A percentile compares a stretch with the other conserved stretches of the same genome.
Evolutionary conservation across 2,113 vertebrate genomes (phyloP).

Genomic region (Epinephelus lanceolatus): DNA sequence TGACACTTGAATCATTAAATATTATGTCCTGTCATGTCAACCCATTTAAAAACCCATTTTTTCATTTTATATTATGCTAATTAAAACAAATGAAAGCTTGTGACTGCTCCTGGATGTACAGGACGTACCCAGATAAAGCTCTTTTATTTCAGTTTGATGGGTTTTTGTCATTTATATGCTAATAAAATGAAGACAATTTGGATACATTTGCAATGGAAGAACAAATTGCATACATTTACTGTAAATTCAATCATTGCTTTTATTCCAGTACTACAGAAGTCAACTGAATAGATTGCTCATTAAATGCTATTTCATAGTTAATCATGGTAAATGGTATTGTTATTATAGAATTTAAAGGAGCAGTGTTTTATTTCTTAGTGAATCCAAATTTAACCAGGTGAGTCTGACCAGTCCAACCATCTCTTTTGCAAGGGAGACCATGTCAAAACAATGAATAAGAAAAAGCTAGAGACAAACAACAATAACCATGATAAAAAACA

Average conservation of each 20-base stretch:
- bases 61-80: not conserved
- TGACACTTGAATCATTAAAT: not conserved
- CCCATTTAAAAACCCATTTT: not conserved
- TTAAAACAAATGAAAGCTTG: not conserved
- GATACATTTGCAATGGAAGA: not conserved
- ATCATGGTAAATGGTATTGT: not conserved
- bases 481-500: no score
- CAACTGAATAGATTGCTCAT: not conserved
- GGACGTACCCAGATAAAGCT: not conserved
- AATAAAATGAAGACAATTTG: not conserved
- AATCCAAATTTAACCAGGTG: no score
- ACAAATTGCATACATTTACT: not conserved
- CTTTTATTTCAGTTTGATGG: not conserved
- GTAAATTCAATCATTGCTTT: not conserved
- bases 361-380: no score
- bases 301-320: not conserved
- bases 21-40: not conserved
- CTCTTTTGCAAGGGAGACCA: no score
- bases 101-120: not conserved
- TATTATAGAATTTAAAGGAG: not conserved
- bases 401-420: no score
- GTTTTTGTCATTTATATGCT: not conserved
- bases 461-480: no score
- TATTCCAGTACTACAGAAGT: not conserved
- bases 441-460: no score